Base-by-base conservation (phyloP, 2,797 vertebrate species). In the Typhlichthys eigenmanni region DNA sequence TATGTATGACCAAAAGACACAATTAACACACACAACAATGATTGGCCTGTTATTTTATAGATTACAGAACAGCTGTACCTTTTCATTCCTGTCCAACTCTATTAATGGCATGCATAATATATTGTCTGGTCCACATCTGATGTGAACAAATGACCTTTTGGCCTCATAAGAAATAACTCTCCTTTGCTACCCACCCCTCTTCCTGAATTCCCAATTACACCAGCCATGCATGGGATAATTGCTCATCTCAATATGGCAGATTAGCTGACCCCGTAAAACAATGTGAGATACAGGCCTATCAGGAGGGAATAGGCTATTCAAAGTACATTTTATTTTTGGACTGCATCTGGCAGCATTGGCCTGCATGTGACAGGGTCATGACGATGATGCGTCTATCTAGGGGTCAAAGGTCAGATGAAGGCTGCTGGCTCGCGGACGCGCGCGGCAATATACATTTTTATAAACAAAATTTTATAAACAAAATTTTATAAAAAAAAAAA, bases 251-350 rank as follows among this genome's bases (percentile, higher is more conserved):
- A 82, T 81, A 79, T 81, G 69, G 69, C 67, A 83, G 81, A 87
- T 89, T 86, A 86, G 84, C 75, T 85, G 85, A 89, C 86, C 84
- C 69, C 74, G 75, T 84, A 72, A 81, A 87, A 90, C 81, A 86
- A 85, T 81, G 72, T 6, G 14, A 65, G 73, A 65, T 68, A 72
- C 68, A 16, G 60, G 83, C 67, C 24, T 43, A 66, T 66, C 50
- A 16, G 73, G 67, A 79, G 82, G 38, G 80, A 80, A 75, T 72
- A 73, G 69, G 71, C 57, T 63, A 60, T 73, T 68, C 54, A 85
- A 89, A 86, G 87, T 1, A 85, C 79, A 74, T 85, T 83, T 82
- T 87, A 84, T 8, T 85, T 88, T 86, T 83, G 70, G 79, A 80
- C 75, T 65, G 78, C 69, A 76, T 80, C 64, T 66, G 79, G 81